Base-by-base conservation (phyloP, 2,797 vertebrate species). In the Argya squamiceps region DNA sequence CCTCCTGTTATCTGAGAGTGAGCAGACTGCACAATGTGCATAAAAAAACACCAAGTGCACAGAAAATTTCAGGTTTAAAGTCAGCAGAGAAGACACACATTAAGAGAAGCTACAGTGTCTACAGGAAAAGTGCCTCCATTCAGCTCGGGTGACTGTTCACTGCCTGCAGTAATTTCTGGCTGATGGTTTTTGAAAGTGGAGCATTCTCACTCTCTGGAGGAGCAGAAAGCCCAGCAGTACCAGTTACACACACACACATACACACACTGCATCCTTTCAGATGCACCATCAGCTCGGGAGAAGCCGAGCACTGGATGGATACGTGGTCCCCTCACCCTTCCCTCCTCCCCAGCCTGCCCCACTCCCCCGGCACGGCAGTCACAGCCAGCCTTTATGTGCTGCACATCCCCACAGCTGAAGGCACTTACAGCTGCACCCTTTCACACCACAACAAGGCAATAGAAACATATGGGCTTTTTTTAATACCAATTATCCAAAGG, bases 381-480 rank as follows among this genome's bases (percentile, higher is more conserved):
- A 97, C 97, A 98, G 93, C 21, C 4, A 68, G 73, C 79, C 97
- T 93, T 96, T 97, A 96, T 97, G 89, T 78, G 74, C 82, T 49
- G 65, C 69, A n/a, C 76, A 96, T 64, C 80, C 96, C 94, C 88
- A 89, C 81, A 96, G 94, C 92, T 97, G 93, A 88, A 62, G 80
- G 53, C 53, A 76, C 89, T 47, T 84, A 86, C 86, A 97, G 88
- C 88, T 97, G 95, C 70, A 93, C 92, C 70, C 95, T 86, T 89
- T 65, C 93, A 87, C 32, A 62, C 34, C 23, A 41, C 65, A 93
- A 95, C 84, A 91, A 96, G 53, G 34, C 67, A 59, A 92, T 13
- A 92, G 6, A 85, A 96, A 87, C 80, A 83, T 69, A 62, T 53
- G 23, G 17, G 2, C 26, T 12, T 62, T 29, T 37, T 39, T 43